A percentile compares a stretch with the other conserved stretches of the same genome.
These are phyloP conservation scores for Parascotia fuliginaria DNA, from an alignment of 2,888 invertebrate species.

Conservation along the genomic window DNA sequence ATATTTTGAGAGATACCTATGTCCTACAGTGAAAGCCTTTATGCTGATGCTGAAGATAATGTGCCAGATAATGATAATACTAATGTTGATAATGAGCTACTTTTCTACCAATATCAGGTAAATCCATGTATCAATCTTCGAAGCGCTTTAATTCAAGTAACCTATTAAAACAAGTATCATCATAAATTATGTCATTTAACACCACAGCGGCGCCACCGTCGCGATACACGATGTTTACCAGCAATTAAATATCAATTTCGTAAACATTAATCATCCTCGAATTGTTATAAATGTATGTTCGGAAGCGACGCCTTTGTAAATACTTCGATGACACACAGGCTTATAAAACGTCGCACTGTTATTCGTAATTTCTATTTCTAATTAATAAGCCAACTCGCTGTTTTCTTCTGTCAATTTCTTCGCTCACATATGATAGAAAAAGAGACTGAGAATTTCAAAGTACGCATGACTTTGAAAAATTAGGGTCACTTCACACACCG, in stretches of 20 bases:
- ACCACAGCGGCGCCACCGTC: conserved; percentile 51
- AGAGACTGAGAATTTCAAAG: no score
- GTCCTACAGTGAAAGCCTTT: no score
- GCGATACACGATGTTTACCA: conserved; percentile 55
- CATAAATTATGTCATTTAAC: conserved; percentile 63
- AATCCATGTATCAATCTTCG: neutral
- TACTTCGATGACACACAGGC: conserved; percentile 28
- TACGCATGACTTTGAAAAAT: no score
- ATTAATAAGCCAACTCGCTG: no score
- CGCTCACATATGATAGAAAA: no score
- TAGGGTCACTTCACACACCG: no score
- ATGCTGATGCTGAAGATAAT: no score
- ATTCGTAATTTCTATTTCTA: neutral
- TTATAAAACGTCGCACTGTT: conserved; percentile 2
- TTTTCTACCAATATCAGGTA: no score
- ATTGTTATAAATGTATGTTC: conserved; percentile 59
- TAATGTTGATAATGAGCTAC: no score
- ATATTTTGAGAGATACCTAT: no score
- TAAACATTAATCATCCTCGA: conserved; percentile 71
- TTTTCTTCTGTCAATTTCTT: no score
- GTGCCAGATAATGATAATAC: no score
- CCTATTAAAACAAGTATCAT: conserved; percentile 34
- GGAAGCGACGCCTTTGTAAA: conserved; percentile 29
- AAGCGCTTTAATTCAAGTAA: conserved; percentile 19
- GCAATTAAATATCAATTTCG: conserved; percentile 80